These are phyloP conservation scores for Athalia circularis DNA, from an alignment of 2,888 invertebrate genomes.

Conservation along the genomic window DNA sequence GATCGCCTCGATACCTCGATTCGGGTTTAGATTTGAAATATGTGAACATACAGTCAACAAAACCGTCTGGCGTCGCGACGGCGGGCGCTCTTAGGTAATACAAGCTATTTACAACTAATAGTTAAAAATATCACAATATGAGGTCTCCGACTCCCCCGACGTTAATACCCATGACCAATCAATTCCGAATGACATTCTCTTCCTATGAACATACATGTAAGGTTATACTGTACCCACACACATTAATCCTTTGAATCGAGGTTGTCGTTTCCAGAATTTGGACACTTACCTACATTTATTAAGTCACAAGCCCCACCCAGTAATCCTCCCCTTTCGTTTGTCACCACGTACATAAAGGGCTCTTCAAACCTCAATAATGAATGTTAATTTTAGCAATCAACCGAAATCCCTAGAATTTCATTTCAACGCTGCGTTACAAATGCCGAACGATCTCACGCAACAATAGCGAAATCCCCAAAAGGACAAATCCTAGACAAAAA, in stretches of 20 bases:
- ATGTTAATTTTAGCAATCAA: conserved; percentile 43
- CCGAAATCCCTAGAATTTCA: conserved; percentile 28
- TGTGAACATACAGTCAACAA: too few species aligned
- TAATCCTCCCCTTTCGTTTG: conserved; percentile 41
- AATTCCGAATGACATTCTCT: too few species aligned
- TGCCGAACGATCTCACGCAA: not conserved
- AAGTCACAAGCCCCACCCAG: conserved; percentile 10
- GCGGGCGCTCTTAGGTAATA: too few species aligned
- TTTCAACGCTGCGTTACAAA: conserved; percentile 26
- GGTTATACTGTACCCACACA: not conserved
- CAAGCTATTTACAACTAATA: too few species aligned
- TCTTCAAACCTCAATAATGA: conserved; percentile 30
- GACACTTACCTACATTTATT: conserved; percentile 35
- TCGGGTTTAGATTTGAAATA: not conserved
- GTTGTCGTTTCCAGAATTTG: conserved; percentile 39
- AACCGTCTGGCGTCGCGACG: too few species aligned
- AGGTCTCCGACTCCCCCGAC: too few species aligned
- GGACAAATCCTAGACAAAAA: conserved; percentile 20
- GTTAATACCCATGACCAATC: too few species aligned
- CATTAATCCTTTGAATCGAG: conserved; percentile 31
- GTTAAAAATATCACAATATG: too few species aligned
- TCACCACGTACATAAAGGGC: conserved; percentile 38
- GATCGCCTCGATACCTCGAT: not conserved
- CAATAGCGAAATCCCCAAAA: conserved; percentile 9
- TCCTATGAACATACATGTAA: not conserved